Percentiles rank a stretch among this genome's conserved stretches.
Evolutionary conservation across 1,140 invertebrate genomes (phyloP).

Genomic region (Pararge aegeria): DNA sequence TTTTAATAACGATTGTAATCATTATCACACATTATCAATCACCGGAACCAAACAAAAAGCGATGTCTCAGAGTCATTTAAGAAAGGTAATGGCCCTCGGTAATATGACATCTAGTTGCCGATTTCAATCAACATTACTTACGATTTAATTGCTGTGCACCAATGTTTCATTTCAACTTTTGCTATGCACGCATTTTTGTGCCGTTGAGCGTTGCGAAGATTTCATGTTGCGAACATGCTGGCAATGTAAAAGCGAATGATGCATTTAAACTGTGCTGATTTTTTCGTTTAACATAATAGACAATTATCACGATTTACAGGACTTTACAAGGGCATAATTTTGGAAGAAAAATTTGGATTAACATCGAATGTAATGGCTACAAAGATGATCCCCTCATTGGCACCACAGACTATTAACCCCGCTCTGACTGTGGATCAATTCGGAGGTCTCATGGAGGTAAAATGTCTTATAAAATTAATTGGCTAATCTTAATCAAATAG

Average conservation of each 20-base stretch:
- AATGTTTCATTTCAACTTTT: too few species aligned
- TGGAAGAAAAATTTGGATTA: constrained; percentile 95
- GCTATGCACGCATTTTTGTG: neutral
- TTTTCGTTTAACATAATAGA: neutral
- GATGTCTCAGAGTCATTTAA: too few species aligned
- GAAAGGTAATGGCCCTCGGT: too few species aligned
- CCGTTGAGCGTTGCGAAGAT: neutral
- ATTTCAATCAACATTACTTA: too few species aligned
- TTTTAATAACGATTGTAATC: too few species aligned
- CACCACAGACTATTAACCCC: constrained; percentile 96
- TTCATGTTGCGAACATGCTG: neutral
- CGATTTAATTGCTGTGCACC: neutral
- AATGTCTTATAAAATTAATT: too few species aligned
- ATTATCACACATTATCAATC: too few species aligned
- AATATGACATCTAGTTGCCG: too few species aligned
- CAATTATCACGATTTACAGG: constrained; percentile 81
- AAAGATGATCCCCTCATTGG: constrained; percentile 93
- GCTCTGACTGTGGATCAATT: constrained; percentile 95
- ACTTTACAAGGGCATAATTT: constrained; percentile 95
- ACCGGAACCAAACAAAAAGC: too few species aligned
- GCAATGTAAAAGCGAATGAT: constrained; percentile 7
- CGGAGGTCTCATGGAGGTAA: constrained; percentile 88
- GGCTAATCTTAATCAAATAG: too few species aligned
- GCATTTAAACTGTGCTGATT: neutral
- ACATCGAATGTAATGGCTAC: constrained; percentile 96